Base-by-base conservation (phyloP, 2,888 invertebrate species). In the Ectemnius continuus region DNA sequence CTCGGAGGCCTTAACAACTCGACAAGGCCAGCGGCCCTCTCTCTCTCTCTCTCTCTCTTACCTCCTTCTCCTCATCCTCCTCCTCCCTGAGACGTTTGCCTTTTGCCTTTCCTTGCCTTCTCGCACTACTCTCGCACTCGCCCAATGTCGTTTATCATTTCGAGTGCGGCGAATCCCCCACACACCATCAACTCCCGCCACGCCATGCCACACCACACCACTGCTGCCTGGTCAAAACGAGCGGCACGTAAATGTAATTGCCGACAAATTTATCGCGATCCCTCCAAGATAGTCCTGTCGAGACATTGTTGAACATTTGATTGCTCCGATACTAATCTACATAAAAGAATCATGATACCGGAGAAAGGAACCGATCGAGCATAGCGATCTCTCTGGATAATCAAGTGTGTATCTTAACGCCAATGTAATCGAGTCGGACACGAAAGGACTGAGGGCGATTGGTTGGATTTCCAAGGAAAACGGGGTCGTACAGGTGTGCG, bases 61-160 rank as follows among this genome's bases (percentile, higher is more conserved):
- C n/a, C n/a, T n/a, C n/a, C n/a, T n/a, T n/a, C n/a, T n/a, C n/a
- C n/a, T n/a, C n/a, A n/a, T n/a, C n/a, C n/a, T n/a, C n/a, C n/a
- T n/a, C n/a, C n/a, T n/a, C n/a, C n/a, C n/a, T n/a, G n/a, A n/a
- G n/a, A n/a, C n/a, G n/a, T n/a, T n/a, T n/a, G 36, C 36, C 36
- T 36, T 23, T 36, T 20, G 20, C 36, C 36, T 11, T 36, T 36
- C 36, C 36, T 36, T 36, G 3, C 36, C 36, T 36, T 36, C 36
- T 36, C 36, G 36, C 52, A 14, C 52, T 28, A 2, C 3, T 5
- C 5, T 36, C 52, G 52, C 52, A 16, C 52, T 52, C 16, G 36
- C 47, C 60, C 73, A 75, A 63, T 70, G 61, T 59, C 80, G 80
- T 82, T 81, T 77, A 81, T 81, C 82, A 82, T 81, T 70, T 70